These are phyloP conservation scores for Rattus norvegicus DNA, from an alignment of 2,113 vertebrate genomes.

Conservation along the genomic window GRCr8 NC_086034.1:52801501-52802000, in stretches of 20 bases:
- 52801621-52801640: background rate
- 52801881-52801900: background rate
- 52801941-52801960: background rate
- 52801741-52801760: background rate
- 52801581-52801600: background rate
- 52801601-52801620: too few species aligned
- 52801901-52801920: background rate
- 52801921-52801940: background rate
- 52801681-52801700: background rate
- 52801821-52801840: background rate
- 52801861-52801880: background rate
- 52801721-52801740: background rate
- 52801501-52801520: background rate
- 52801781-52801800: background rate
- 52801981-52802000: background rate
- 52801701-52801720: background rate
- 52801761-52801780: background rate
- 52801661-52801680: background rate
- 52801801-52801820: background rate
- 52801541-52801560: background rate
- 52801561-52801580: background rate
- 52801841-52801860: background rate
- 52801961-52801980: background rate
- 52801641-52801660: background rate
- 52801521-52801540: background rate